Evolutionary conservation across 1,140 invertebrate species (phyloP), one percentile per base, ranked within the genome.

Genomic region (Scaptomyza montana): DNA sequence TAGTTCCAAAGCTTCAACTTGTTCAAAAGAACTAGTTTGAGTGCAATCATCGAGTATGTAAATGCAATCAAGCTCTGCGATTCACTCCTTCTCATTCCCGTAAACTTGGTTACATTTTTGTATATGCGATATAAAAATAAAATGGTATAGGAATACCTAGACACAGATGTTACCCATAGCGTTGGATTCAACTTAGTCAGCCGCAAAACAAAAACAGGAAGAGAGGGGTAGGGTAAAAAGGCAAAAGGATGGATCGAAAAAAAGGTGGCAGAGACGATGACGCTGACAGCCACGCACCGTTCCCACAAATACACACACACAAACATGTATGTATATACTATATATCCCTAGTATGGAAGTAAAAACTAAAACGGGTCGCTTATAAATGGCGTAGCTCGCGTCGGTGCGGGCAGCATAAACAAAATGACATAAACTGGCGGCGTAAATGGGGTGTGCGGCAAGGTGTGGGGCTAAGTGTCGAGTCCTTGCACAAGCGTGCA

Each of bases 401-500:
- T 73, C 45, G 67, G 67, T 70, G 82, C 65, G 71, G 82, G 65
- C 65, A 71, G 67, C 82, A 87, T 76, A 78, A 86, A 81, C 68
- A 66, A 77, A 77, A 67, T 80, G 78, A 75, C 82, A 80, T 78
- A 85, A 86, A 80, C 81, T 75, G 76, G 65, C 63, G 66, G 54
- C 49, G 55, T 49, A 28, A 46, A 50, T 55, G 50, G 50, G 47
- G 56, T 21, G 54, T 16, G 25, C 1, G 21, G 49, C 2, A 39
- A 12, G 49, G 28, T 10, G 5, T 6, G 51, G 45, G 25, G 41
- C 49, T 39, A 74, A 74, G 57, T 66, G 65, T 54, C 56, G 59
- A 86, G 82, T 82, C 82, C 78, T 82, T 87, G 82, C 76, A 82
- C 72, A 65, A 75, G 74, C 76, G 76, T 64, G 57, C 84, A 78